Evolutionary conservation across 2,888 invertebrate genomes (phyloP).

Genomic region (Andrena trimmerana): DNA sequence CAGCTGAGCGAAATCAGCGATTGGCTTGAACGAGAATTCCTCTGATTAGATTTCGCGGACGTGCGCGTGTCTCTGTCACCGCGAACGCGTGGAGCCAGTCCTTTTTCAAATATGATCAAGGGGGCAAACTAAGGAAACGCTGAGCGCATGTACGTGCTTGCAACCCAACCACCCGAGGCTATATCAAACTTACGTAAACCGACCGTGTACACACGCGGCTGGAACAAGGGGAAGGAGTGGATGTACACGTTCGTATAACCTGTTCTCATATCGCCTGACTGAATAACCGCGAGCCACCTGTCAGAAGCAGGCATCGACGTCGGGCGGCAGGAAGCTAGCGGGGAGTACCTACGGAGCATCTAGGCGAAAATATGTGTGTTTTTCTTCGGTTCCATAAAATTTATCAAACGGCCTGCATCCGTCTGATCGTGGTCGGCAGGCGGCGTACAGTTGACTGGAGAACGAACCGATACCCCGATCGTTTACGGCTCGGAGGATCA

Average conservation of each 20-base stretch:
- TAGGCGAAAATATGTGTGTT: conserved; percentile 78
- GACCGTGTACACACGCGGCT: conserved; percentile 10
- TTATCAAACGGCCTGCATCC: conserved; percentile 75
- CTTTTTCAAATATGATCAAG: background rate
- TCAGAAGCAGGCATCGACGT: conserved; percentile 76
- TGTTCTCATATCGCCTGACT: conserved; percentile 73
- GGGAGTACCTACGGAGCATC: conserved; percentile 71
- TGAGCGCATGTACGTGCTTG: background rate
- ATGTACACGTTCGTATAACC: conserved; percentile 63
- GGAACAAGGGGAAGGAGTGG: conserved; percentile 15
- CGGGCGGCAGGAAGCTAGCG: conserved; percentile 56
- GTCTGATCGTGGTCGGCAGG: conserved; percentile 12
- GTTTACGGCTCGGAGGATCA: conserved; percentile 32
- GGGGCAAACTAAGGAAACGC: conserved; percentile 19
- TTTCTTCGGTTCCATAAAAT: conserved; percentile 80
- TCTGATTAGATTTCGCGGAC: background rate
- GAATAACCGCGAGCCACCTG: conserved; percentile 79
- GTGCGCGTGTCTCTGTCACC: conserved; percentile 1
- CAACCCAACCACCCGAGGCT: background rate
- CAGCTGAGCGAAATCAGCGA: background rate
- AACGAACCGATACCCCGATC: conserved; percentile 9
- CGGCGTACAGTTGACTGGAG: conserved; percentile 15
- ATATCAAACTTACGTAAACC: conserved; percentile 41
- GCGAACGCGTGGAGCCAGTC: background rate
- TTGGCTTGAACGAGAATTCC: background rate